A percentile compares a stretch with the other conserved stretches of the same genome.
Evolutionary conservation across 2,888 invertebrate genomes (phyloP).

Genomic region (Chironomus riparius): DNA sequence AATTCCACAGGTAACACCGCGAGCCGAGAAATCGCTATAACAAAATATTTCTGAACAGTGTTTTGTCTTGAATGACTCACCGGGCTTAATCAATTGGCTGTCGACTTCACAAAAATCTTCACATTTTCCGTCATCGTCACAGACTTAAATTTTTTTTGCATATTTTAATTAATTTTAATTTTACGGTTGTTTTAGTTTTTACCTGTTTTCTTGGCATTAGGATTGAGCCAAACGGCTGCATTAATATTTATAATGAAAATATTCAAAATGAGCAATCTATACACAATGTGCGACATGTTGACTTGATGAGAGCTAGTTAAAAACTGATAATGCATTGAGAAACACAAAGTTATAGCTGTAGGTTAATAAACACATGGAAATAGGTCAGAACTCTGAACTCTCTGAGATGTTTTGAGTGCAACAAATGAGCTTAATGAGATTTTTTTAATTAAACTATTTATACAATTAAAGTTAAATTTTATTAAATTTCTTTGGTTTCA

Average conservation of each 20-base stretch:
- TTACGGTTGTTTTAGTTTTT: background rate
- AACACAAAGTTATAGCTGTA: no score
- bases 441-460: no score
- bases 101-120: background rate
- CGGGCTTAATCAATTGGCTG: background rate
- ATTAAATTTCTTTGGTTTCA: no score
- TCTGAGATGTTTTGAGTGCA: no score
- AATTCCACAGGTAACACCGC: background rate
- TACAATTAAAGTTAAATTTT: no score
- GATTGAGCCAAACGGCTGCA: background rate
- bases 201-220: background rate
- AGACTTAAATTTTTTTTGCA: background rate
- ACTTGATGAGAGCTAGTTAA: no score
- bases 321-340: no score
- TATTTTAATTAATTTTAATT: background rate
- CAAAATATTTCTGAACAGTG: background rate
- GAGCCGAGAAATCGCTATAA: background rate
- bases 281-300: background rate
- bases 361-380: no score
- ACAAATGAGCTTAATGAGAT: no score
- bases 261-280: background rate
- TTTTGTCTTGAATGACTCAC: background rate
- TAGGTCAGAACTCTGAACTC: no score
- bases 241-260: background rate
- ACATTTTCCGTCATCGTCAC: background rate